phyloP scores from a whole-genome alignment of 2,888 invertebrate genomes.

The Bellardia bayeri region DNA sequence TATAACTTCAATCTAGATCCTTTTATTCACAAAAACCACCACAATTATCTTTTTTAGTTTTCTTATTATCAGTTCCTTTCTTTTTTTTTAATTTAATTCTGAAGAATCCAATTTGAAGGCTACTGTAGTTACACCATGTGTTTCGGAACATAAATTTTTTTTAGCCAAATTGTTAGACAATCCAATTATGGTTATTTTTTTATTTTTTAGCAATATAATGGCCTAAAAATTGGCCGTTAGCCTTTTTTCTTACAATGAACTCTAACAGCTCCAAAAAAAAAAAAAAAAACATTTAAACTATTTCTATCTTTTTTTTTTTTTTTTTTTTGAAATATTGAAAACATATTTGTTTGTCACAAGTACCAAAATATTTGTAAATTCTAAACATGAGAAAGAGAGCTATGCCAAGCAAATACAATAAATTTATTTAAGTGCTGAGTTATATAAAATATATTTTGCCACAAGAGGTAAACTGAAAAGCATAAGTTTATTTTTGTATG shows the following conservation, averaged over 20 bases:
- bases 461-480: conserved; percentile 46
- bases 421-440: conserved; percentile 54
- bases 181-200: conserved; percentile 61
- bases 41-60: background rate
- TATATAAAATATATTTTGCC: conserved; percentile 1
- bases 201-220: conserved; percentile 64
- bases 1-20: too few species aligned
- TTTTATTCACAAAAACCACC: too few species aligned
- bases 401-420: conserved; percentile 41
- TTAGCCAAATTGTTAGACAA: conserved; percentile 71
- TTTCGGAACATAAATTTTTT: conserved; percentile 33
- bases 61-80: background rate
- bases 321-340: conserved; percentile 25
- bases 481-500: conserved; percentile 63
- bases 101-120: too few species aligned
- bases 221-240: conserved; percentile 77
- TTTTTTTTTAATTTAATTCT: too few species aligned
- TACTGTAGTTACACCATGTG: background rate
- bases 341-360: conserved; percentile 41
- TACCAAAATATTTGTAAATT: conserved; percentile 58
- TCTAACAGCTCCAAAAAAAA: background rate
- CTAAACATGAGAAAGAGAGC: conserved; percentile 43
- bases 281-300: conserved; percentile 8
- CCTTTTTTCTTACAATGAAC: conserved; percentile 62
- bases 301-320: conserved; percentile 28